Evolutionary conservation across 2,113 vertebrate genomes (phyloP), one percentile per base, ranked within the genome.

Genomic region (Rattus rattus): DNA sequence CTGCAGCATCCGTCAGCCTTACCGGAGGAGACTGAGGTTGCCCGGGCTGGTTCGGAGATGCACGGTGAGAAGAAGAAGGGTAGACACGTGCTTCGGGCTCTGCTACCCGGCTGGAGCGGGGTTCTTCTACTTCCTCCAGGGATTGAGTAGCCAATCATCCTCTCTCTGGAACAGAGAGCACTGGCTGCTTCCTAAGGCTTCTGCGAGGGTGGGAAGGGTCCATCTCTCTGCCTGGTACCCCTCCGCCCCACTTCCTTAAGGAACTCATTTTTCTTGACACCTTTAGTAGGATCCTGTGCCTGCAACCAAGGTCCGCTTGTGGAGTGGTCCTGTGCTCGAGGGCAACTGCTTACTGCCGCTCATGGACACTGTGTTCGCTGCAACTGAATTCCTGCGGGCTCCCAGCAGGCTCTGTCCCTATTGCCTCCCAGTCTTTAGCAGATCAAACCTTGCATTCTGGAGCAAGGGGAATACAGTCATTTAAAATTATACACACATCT

Each of bases 281-380:
- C 24, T 5, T n/a, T 63, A 54, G 87, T 22, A 24, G 43, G 43
- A 54, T 49, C 16, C 54, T 24, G 61, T 1, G 14, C 72, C 26
- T 79, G 85, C 7, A 24, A 36, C 33, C 7, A 3, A 5, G 20
- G 19, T 5, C 13, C 69, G 11, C 0, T 0, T 1, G 33, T 4
- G 5, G n/a, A 76, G 22, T 0, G 2, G 0, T 28, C 43, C 0
- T 43, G 26, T 12, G 61, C 39, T 24, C 14, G 61, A 49, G 49
- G 24, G 24, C 22, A 39, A 0, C 47, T 16, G 39, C 11, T 0
- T 1, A 1, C 1, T 1, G 16, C 1, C 0, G 20, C 10, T 69
- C 39, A 1, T 2, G 2, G 0, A 19, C 20, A 7, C 33, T 1
- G 13, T 2, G 1, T 20, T 3, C 11, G 61, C 89, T 43, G 4